Conservation (phyloP, 1,140 invertebrate species). For the Formica exsecta region DNA sequence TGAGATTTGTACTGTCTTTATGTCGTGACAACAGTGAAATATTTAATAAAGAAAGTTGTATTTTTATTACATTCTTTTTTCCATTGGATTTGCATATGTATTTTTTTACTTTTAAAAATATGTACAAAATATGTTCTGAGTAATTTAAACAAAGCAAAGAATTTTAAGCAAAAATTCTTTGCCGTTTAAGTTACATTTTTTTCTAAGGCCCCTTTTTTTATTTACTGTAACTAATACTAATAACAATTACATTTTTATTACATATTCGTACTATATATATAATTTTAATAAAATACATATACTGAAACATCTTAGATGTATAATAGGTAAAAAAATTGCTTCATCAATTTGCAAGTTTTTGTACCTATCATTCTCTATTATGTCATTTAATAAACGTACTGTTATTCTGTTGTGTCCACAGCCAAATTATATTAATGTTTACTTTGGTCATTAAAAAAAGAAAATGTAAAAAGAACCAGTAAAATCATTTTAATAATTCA, state of each 20-base stretch:
- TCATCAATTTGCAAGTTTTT: constrained; percentile 54
- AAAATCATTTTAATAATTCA: constrained; percentile 19
- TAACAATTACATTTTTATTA: constrained; percentile 69
- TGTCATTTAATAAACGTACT: constrained; percentile 53
- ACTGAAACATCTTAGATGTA: constrained; percentile 63
- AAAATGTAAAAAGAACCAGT: constrained; percentile 36
- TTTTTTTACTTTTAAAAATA: constrained; percentile 68
- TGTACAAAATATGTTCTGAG: constrained; percentile 67
- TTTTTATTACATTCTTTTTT: constrained; percentile 63
- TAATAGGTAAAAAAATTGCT: constrained; percentile 64
- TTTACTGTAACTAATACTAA: constrained; percentile 72
- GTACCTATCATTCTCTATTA: constrained; percentile 59
- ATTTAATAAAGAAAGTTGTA: constrained; percentile 63
- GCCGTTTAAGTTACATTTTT: constrained; percentile 63
- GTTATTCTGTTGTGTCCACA: constrained; percentile 68
- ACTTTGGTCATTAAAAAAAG: constrained; percentile 69
- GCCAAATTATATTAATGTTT: constrained; percentile 71
- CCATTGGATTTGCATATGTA: constrained; percentile 41
- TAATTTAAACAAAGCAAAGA: constrained; percentile 71
- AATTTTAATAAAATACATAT: constrained; percentile 70
- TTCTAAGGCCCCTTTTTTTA: constrained; percentile 74
- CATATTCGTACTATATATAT: constrained; percentile 69
- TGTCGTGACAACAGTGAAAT: constrained; percentile 19
- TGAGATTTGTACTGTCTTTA: background rate
- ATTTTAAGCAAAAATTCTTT: constrained; percentile 64